Evolutionary conservation across 1,140 invertebrate genomes (phyloP), one percentile per base, ranked within the genome.

Genomic region (Lasaia peninsularis): DNA sequence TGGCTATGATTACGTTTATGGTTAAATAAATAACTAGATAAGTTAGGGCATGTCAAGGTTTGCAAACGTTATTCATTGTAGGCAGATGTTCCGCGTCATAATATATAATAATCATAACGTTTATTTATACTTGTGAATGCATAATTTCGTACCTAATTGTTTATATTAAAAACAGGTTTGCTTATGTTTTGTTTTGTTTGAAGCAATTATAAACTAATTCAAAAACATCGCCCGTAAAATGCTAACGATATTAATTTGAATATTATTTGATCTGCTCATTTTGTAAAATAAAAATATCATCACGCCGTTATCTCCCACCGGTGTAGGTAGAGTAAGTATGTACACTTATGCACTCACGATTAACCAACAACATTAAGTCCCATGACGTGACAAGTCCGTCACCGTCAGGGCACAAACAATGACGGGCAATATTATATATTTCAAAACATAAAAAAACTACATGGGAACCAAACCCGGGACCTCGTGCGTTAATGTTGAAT

Each of bases 21-120:
- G 24, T 28, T 28, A 20, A 21, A 48, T 11, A 20, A 44, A 44
- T 18, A 48, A 21, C 18, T n/a, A 48, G 40, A 48, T 48, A 48
- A 48, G 20, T 48, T n/a, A 48, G 4, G 10, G 10, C 10, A 20
- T 20, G 10, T 48, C 40, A 48, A 48, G 16, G 20, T 48, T 48
- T 28, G 24, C 24, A 28, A 28, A 28, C 24, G 8, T 28, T 28
- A 48, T 48, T 48, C 20, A 48, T 48, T 20, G 40, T 48, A 48
- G 7, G 40, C 40, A 48, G 40, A 48, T 48, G 40, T 48, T 48
- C 1, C 18, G 11, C 16, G 40, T 48, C 40, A 48, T 48, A 48
- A 48, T 48, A 48, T 48, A 48, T 48, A 48, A 48, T 48, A 48
- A 48, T 48, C 40, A 6, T 48, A 48, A 48, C 40, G 20, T 48